These are phyloP conservation scores for Dinoponera quadriceps DNA, from an alignment of 1,140 invertebrate species.

Conservation along the genomic window DNA sequence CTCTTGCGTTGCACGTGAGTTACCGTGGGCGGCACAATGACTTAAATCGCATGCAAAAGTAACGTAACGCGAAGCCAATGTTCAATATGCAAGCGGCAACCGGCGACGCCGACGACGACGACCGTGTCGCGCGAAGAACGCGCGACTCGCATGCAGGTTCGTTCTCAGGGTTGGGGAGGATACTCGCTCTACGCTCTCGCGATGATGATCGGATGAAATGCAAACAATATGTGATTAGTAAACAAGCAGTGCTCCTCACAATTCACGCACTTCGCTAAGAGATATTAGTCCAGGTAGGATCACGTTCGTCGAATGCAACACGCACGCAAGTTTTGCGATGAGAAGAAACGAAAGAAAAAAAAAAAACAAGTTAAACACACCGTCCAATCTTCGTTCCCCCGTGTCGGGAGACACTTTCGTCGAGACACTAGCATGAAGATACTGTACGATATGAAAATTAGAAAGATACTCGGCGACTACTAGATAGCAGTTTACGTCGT, in stretches of 20 bases:
- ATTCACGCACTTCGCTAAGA: conserved; percentile 47
- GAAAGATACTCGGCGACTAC: no score
- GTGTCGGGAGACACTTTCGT: no score
- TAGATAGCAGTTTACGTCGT: no score
- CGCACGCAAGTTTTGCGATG: conserved; percentile 45
- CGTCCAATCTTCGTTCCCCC: background rate
- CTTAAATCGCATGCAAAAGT: conserved; percentile 73
- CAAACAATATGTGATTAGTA: conserved; percentile 75
- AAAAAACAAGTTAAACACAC: background rate
- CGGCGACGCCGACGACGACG: no score
- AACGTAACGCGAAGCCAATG: conserved; percentile 63
- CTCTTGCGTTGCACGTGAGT: conserved; percentile 26
- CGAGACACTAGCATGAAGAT: no score
- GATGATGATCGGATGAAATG: conserved; percentile 65
- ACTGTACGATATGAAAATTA: no score
- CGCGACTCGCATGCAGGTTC: conserved; percentile 65
- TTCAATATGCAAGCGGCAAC: conserved; percentile 71
- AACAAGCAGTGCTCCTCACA: conserved; percentile 79
- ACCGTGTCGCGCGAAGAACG: conserved; percentile 31
- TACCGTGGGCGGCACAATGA: conserved; percentile 30
- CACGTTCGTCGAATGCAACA: conserved; percentile 68
- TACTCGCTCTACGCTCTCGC: conserved; percentile 49
- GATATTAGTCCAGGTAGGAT: conserved; percentile 45
- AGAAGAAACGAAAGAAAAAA: no score
- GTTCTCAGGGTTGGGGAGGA: conserved; percentile 28